Conservation (phyloP, 2,797 vertebrate genomes). For the Argentina silus region DNA sequence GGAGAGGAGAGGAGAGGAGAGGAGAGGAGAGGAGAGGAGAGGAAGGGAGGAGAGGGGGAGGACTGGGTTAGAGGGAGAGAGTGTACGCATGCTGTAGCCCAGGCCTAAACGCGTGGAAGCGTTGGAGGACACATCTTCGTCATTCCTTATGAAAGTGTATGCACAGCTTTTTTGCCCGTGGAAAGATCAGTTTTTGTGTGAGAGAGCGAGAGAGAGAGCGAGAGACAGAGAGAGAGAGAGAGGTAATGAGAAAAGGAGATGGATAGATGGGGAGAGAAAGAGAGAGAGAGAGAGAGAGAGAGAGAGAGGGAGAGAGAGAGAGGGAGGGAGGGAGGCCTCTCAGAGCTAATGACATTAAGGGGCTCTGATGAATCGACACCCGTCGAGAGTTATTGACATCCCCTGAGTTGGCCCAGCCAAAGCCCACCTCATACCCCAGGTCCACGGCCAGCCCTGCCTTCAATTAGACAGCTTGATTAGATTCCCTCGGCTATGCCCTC, state of each 20-base stretch:
- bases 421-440: neutral
- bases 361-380: constrained; percentile 81
- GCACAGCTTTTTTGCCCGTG: constrained; percentile 49
- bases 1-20: neutral
- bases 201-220: constrained; percentile 59
- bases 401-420: constrained; percentile 54
- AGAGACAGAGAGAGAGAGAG: constrained; percentile 60
- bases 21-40: constrained; percentile 29
- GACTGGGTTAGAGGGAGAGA: neutral
- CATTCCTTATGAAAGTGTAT: constrained; percentile 52
- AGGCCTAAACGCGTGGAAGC: too few relatives aligned
- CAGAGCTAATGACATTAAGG: constrained; percentile 84
- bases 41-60: neutral
- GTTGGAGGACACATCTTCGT: constrained; percentile 44
- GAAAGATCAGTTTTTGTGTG: constrained; percentile 63
- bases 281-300: constrained; percentile 3
- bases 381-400: constrained; percentile 79
- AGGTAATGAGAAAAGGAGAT: constrained; percentile 44
- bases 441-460: constrained; percentile 60
- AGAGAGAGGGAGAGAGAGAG: constrained; percentile 28
- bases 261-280: constrained; percentile 61
- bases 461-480: constrained; percentile 80
- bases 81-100: constrained; percentile 39
- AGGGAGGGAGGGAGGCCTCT: constrained; percentile 75
- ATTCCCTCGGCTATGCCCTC: constrained; percentile 77